Conservation (phyloP, 2,113 vertebrate species). For the Panthera leo region DNA sequence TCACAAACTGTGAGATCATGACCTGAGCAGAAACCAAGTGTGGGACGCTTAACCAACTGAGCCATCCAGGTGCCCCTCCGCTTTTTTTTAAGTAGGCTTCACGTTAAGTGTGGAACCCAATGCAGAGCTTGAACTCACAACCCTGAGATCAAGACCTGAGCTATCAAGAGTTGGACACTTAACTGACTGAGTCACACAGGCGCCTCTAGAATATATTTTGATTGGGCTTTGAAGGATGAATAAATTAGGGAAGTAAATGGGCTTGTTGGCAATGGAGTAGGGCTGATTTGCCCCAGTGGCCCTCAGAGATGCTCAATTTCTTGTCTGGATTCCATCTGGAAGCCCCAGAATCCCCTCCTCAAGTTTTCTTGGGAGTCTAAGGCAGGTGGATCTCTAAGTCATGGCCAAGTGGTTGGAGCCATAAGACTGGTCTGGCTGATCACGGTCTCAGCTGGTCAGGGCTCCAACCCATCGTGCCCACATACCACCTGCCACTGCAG, state of each 20-base stretch:
- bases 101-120: not conserved
- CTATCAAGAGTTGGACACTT: not conserved
- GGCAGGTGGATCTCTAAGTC: not conserved
- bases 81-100: not conserved
- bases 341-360: not conserved
- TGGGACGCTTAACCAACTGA: not conserved
- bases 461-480: not conserved
- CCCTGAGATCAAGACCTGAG: not conserved
- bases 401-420: not conserved
- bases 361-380: not conserved
- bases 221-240: not conserved
- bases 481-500: fast-evolving
- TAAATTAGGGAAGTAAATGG: not conserved
- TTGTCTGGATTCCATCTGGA: not conserved
- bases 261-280: not conserved
- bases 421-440: not conserved
- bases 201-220: not conserved
- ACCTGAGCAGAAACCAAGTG: not conserved
- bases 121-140: not conserved
- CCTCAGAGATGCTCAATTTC: not conserved
- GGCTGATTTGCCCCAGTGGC: not conserved
- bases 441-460: not conserved
- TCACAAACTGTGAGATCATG: not conserved
- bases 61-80: not conserved
- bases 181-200: not conserved